Percentiles rank a stretch among this genome's conserved stretches.
Evolutionary conservation across 2,888 invertebrate species (phyloP).

Genomic region (Germaria angustata): DNA sequence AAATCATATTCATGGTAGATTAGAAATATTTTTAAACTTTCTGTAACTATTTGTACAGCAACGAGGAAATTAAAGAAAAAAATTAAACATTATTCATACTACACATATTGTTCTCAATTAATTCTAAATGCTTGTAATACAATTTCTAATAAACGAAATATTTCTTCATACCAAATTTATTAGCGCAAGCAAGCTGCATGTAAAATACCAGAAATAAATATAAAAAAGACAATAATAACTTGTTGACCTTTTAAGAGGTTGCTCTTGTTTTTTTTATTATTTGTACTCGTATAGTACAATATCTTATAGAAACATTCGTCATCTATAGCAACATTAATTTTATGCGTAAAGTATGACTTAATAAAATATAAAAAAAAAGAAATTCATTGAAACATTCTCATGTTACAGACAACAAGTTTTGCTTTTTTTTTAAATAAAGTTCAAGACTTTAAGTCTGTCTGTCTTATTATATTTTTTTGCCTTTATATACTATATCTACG

Average conservation of each 20-base stretch:
- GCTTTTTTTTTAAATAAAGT: slow-evolving; percentile 36
- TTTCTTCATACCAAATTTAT: neutral
- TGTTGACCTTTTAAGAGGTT: slow-evolving; percentile 63
- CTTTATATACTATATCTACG: neutral
- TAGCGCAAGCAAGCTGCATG: neutral
- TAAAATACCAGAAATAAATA: neutral
- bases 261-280: slow-evolving; percentile 12
- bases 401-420: slow-evolving; percentile 50
- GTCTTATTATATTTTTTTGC: slow-evolving; percentile 24
- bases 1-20: too few species aligned
- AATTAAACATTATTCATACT: too few species aligned
- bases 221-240: slow-evolving; percentile 50
- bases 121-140: neutral
- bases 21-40: too few species aligned
- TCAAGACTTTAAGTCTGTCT: slow-evolving; percentile 58
- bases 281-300: neutral
- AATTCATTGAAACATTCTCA: slow-evolving; percentile 35
- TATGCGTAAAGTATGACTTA: slow-evolving; percentile 1
- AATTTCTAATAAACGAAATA: slow-evolving; percentile 5
- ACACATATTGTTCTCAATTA: too few species aligned
- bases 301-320: slow-evolving; percentile 46
- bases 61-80: too few species aligned
- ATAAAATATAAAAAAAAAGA: neutral
- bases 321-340: slow-evolving; percentile 26
- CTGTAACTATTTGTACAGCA: neutral